These are phyloP conservation scores for Hypomecis atomaria DNA, from an alignment of 2,888 invertebrate species.

Conservation along the genomic window DNA sequence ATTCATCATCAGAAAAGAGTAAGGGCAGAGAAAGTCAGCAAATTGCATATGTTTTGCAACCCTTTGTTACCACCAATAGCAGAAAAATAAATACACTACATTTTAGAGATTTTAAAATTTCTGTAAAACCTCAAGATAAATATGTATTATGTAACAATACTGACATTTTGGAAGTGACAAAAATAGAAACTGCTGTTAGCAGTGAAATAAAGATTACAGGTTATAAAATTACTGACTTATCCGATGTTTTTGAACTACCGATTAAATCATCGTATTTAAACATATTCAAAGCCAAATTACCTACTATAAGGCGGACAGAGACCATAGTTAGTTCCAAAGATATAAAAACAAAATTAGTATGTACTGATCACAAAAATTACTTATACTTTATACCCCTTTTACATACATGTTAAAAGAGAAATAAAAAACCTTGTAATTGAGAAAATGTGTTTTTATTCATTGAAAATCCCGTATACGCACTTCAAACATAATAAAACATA, in stretches of 20 bases:
- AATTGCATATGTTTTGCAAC: constrained; percentile 3
- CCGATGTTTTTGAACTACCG: constrained; percentile 20
- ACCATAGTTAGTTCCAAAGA: constrained; percentile 13
- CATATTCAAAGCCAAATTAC: constrained; percentile 19
- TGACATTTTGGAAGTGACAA: not conserved
- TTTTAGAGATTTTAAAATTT: constrained; percentile 8
- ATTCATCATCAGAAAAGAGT: not conserved
- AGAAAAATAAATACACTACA: not conserved
- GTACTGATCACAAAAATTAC: constrained; percentile 18
- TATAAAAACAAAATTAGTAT: constrained; percentile 29
- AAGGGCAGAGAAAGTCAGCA: constrained; percentile 1
- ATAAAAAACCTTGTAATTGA: constrained; percentile 17
- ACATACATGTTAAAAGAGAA: constrained; percentile 25
- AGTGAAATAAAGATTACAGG: constrained; percentile 11
- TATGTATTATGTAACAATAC: constrained; percentile 1
- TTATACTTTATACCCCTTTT: constrained; percentile 28
- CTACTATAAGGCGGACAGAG: not conserved
- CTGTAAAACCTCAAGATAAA: not conserved
- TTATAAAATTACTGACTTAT: constrained; percentile 12
- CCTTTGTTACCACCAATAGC: not conserved
- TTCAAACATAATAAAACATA: not conserved
- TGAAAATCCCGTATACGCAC: not conserved
- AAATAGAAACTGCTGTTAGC: constrained; percentile 1
- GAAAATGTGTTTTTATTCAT: not conserved
- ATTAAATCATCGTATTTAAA: constrained; percentile 21